These are phyloP conservation scores for Saccopteryx bilineata DNA, from an alignment of 2,113 vertebrate species.

Conservation along the genomic window DNA sequence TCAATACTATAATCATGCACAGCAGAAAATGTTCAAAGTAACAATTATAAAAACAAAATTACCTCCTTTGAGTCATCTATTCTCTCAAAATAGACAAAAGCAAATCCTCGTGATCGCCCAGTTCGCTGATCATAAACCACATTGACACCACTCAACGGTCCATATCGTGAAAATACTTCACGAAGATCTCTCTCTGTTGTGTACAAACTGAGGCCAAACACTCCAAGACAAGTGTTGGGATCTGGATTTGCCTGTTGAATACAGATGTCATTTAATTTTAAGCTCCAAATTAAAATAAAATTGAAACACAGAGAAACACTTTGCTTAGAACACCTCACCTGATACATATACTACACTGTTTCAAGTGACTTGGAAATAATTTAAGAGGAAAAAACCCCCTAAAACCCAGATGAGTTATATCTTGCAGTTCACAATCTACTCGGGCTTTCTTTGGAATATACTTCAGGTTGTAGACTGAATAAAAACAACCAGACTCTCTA, in stretches of 20 bases:
- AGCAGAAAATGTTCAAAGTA: slow-evolving; percentile 12
- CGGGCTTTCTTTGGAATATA: not conserved
- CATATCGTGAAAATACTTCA: slow-evolving; percentile 96
- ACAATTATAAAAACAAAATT: slow-evolving; percentile 69
- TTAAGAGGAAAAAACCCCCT: not conserved
- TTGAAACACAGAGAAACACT: not conserved
- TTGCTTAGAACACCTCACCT: not conserved
- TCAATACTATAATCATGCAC: not conserved
- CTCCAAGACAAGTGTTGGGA: slow-evolving; percentile 95
- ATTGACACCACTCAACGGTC: slow-evolving; percentile 95
- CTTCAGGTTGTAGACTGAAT: not conserved
- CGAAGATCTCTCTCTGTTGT: slow-evolving; percentile 96
- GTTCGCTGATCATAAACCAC: slow-evolving; percentile 97
- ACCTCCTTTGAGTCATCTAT: slow-evolving; percentile 97
- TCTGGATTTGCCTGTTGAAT: slow-evolving; percentile 95
- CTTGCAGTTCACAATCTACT: not conserved
- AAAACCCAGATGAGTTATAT: not conserved
- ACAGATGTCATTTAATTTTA: slow-evolving; percentile 51
- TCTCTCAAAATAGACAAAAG: slow-evolving; percentile 96
- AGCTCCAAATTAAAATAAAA: slow-evolving; percentile 19
- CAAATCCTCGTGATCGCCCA: slow-evolving; percentile 95
- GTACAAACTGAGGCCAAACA: slow-evolving; percentile 97
- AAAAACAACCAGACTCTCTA: not conserved
- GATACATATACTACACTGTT: not conserved
- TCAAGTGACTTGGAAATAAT: slow-evolving; percentile 47